Evolutionary conservation across 1,140 invertebrate species (phyloP), one percentile per base, ranked within the genome.

Genomic region (Temnothorax nylanderi): DNA sequence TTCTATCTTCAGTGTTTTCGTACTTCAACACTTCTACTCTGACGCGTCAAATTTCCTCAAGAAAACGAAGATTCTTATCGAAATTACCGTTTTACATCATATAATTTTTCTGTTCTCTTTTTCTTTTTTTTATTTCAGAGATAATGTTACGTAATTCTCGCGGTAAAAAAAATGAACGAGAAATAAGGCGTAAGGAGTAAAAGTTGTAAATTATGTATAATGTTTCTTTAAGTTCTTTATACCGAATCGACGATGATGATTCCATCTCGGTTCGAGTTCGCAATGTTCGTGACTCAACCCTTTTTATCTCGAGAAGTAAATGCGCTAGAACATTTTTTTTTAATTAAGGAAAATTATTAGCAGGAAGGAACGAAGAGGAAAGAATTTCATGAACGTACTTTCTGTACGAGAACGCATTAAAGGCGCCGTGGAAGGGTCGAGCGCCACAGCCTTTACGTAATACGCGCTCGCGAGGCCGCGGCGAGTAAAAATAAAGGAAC

Each of bases 401-500:
- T n/a, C 10, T 32, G 41, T 8, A 26, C n/a, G 37, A 47, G 65
- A 49, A 11, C 32, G 41, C 60, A 7, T n/a, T 49, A 67, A 49
- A 8, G 44, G 8, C 74, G 34, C 62, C 49, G 44, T 13, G 77
- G 64, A 80, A 89, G 60, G 58, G 85, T 32, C 72, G 58, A 16
- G 21, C 34, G 78, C 13, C 47, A 44, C 58, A 60, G 37, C 0
- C 41, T 6, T 90, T 92, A 87, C 72, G 85, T 87, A 91, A 91
- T 26, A 47, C 44, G 88, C 72, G 51, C 58, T 88, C 44, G 85
- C 78, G n/a, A 82, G 87, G 72, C 86, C 60, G 81, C 87, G 84
- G 76, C 88, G 91, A 76, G 91, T 84, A 92, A 92, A 92, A 92
- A 92, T 90, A 92, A 92, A 92, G 87, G 75, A 90, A 93, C 85